Evolutionary conservation across 2,888 invertebrate genomes (phyloP).

Genomic region (Ophonus ardosiacus): DNA sequence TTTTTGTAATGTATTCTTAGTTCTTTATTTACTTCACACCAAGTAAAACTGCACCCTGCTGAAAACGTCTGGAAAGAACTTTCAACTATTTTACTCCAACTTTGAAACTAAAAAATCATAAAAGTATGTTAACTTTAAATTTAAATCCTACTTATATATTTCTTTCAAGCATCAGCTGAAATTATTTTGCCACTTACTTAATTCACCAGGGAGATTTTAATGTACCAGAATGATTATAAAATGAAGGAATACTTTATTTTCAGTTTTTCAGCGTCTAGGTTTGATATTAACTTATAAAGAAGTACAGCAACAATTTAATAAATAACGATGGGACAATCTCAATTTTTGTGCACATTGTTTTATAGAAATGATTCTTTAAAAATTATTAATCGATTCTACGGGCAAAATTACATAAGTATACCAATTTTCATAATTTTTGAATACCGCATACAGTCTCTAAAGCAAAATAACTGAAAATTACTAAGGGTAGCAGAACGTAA

Average conservation of each 20-base stretch:
- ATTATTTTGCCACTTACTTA: neutral
- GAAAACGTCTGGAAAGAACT: constrained; percentile 40
- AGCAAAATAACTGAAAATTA: too few relatives aligned
- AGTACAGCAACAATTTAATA: neutral
- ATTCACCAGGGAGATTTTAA: constrained; percentile 1
- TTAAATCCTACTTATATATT: constrained; percentile 41
- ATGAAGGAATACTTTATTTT: neutral
- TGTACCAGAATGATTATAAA: neutral
- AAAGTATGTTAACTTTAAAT: constrained; percentile 27
- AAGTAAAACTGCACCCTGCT: constrained; percentile 6
- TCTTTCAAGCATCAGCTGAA: constrained; percentile 12
- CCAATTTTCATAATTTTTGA: too few relatives aligned
- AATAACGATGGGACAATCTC: too few relatives aligned
- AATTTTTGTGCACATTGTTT: neutral
- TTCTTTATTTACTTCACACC: constrained; percentile 19
- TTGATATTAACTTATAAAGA: neutral
- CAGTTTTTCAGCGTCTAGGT: neutral
- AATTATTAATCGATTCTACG: too few relatives aligned
- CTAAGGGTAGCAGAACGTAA: too few relatives aligned
- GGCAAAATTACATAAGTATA: too few relatives aligned
- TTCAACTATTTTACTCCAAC: constrained; percentile 30
- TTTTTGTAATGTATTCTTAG: constrained; percentile 28
- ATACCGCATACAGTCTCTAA: too few relatives aligned
- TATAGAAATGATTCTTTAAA: too few relatives aligned
- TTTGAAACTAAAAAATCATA: constrained; percentile 20